Base-by-base conservation (phyloP, 2,797 vertebrate genomes). In the Etheostoma perlongum region DNA sequence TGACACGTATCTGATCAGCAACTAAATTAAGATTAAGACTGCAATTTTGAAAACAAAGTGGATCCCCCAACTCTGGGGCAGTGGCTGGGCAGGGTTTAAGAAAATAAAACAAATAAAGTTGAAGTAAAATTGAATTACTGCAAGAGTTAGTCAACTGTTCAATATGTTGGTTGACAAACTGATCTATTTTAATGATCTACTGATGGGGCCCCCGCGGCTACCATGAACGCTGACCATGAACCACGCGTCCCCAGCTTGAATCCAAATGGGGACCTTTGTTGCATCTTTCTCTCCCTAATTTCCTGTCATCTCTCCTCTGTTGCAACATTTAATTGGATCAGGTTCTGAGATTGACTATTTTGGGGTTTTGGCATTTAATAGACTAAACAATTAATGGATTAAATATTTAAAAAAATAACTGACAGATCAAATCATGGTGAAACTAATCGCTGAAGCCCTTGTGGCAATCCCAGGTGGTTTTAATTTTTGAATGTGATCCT, bases 1-100 rank as follows among this genome's bases (percentile, higher is more conserved):
- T n/a, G 46, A 78, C 30, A 55, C 47, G 27, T 18, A 53, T 77
- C 60, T 54, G 23, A n/a, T 63, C 4, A 72, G 42, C 25, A 52
- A 54, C 6, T 49, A 16, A 40, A 5, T 52, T 54, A 2, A 55
- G 27, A 3, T 74, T 48, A 30, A 40, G 53, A 19, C 16, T 53
- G 36, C 33, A 0, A 10, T 40, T 40, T 52, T 36, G n/a, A 60
- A 21, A 36, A 21, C 23, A 51, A 74, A 49, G 58, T 49, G 23
- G 0, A 53, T 59, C 25, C 12, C 23, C 2, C 21, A 46, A 5
- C 47, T 65, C 25, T 12, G 36, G 5, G 25, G 3, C 12, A 54
- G 36, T 16, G 25, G 30, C 11, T 63, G 44, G 42, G 40, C 30
- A 51, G 27, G 36, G 30, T 40, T 57, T 16, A 18, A 49, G 27